Evolutionary conservation across 2,797 vertebrate genomes (phyloP).

Genomic region (Pangasius djambal): DNA sequence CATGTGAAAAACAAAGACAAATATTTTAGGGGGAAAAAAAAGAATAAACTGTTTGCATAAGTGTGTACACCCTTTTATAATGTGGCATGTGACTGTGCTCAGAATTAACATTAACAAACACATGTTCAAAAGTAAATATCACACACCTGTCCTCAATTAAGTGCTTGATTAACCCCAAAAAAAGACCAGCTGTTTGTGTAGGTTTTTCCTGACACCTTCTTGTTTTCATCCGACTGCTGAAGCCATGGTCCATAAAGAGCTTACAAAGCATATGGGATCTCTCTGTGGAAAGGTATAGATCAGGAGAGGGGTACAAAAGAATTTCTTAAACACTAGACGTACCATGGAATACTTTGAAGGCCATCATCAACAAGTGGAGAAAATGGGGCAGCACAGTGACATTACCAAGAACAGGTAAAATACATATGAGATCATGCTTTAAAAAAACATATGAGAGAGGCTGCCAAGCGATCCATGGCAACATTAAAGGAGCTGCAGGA

Average conservation of each 20-base stretch:
- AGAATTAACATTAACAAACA: not conserved
- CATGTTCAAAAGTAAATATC: not conserved
- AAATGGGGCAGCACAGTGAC: not conserved
- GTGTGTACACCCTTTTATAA: not conserved
- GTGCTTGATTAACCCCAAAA: not conserved
- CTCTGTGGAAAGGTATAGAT: not conserved
- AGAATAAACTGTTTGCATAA: too few relatives aligned
- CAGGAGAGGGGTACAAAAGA: not conserved
- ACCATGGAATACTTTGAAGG: not conserved
- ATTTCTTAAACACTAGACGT: not conserved
- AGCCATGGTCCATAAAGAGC: not conserved
- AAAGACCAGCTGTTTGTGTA: not conserved
- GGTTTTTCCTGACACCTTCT: not conserved
- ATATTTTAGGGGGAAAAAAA: too few relatives aligned
- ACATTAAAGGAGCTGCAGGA: not conserved
- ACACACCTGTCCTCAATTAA: not conserved
- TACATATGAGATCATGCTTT: too few relatives aligned
- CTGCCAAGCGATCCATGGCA: not conserved
- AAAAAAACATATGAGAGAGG: not conserved
- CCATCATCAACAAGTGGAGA: not conserved
- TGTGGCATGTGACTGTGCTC: not conserved
- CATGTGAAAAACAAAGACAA: not conserved
- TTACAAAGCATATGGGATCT: not conserved
- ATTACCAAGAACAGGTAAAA: not conserved
- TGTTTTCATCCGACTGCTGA: not conserved